Evolutionary conservation across 2,113 vertebrate genomes (phyloP).

Genomic region (Lonchura striata): DNA sequence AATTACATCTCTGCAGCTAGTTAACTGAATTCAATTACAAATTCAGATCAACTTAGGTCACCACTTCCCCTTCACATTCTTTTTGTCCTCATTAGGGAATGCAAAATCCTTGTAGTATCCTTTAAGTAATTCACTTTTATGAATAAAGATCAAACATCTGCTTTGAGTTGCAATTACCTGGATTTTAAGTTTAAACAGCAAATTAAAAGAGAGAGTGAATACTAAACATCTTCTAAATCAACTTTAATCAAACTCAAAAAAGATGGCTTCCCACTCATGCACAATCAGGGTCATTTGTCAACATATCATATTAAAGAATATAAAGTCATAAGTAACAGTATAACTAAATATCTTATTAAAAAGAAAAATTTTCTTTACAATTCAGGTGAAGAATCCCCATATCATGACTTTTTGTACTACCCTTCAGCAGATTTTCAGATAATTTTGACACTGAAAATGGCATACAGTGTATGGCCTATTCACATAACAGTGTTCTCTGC

Average conservation of each 20-base stretch:
- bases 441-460: neutral
- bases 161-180: neutral
- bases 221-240: neutral
- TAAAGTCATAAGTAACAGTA: neutral
- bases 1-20: neutral
- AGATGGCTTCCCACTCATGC: neutral
- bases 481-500: neutral
- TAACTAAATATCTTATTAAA: neutral
- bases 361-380: neutral
- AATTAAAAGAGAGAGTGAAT: neutral
- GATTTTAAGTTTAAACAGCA: neutral
- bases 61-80: neutral
- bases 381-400: neutral
- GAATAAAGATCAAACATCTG: neutral
- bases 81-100: neutral
- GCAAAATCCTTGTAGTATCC: neutral
- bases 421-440: neutral
- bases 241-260: neutral
- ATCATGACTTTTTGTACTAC: neutral
- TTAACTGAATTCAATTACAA: neutral
- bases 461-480: neutral
- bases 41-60: neutral
- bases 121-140: neutral
- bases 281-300: neutral
- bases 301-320: neutral